phyloP scores from a whole-genome alignment of 2,888 invertebrate genomes.

The Phlogophora meticulosa region DNA sequence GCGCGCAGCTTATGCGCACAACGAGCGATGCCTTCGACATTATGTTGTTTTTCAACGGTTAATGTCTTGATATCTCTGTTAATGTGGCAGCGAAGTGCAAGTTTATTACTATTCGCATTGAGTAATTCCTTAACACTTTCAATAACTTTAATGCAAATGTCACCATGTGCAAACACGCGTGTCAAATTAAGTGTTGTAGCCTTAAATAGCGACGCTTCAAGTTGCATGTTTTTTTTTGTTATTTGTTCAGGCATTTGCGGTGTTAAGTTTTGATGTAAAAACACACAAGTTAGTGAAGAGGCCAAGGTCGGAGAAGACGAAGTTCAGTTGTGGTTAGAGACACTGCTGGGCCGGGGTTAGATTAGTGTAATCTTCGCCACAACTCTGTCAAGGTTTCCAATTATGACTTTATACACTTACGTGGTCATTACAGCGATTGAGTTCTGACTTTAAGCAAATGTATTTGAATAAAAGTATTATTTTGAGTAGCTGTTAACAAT shows the following conservation, averaged over 20 bases:
- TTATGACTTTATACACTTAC: slow-evolving; percentile 68
- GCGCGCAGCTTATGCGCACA: slow-evolving; percentile 70
- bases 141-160: slow-evolving; percentile 55
- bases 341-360: slow-evolving; percentile 70
- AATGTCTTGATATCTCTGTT: slow-evolving; percentile 83
- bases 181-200: slow-evolving; percentile 34
- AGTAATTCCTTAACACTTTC: slow-evolving; percentile 57
- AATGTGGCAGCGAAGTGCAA: slow-evolving; percentile 75
- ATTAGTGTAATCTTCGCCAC: slow-evolving; percentile 84
- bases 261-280: slow-evolving; percentile 28
- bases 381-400: slow-evolving; percentile 80
- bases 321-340: slow-evolving; percentile 81
- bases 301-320: slow-evolving; percentile 72
- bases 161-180: slow-evolving; percentile 17
- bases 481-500: background rate
- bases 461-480: slow-evolving; percentile 39
- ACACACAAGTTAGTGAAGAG: slow-evolving; percentile 54
- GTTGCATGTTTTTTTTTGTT: background rate
- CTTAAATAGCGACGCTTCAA: slow-evolving; percentile 6
- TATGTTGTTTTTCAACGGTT: slow-evolving; percentile 80
- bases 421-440: slow-evolving; percentile 63
- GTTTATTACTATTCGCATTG: slow-evolving; percentile 70
- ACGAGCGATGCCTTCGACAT: slow-evolving; percentile 73
- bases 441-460: slow-evolving; percentile 44
- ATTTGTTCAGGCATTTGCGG: background rate